phyloP scores from a whole-genome alignment of 2,888 invertebrate genomes.

The Acrobasis repandana region DNA sequence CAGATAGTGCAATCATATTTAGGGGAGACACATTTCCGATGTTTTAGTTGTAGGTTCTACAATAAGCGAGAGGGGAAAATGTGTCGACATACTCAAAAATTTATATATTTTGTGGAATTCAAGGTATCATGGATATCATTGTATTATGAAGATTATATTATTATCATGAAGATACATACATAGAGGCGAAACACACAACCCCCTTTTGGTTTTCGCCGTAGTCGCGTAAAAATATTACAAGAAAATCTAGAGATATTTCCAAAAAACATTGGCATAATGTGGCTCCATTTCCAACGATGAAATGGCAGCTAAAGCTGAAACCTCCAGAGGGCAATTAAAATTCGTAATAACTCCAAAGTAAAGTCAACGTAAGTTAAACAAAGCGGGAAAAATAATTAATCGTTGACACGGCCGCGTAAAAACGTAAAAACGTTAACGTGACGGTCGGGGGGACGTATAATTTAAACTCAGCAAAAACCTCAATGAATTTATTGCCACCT shows the following conservation, averaged over 20 bases:
- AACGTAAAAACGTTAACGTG: constrained; percentile 50
- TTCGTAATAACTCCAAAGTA: constrained; percentile 70
- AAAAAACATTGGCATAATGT: constrained; percentile 2
- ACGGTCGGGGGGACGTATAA: constrained; percentile 47
- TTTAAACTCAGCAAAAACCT: constrained; percentile 63
- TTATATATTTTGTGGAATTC: not conserved
- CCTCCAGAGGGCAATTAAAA: constrained; percentile 68
- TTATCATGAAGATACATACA: too few species aligned
- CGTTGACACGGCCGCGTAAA: constrained; percentile 58
- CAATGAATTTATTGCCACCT: constrained; percentile 74
- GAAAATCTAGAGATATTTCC: not conserved
- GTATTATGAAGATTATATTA: too few species aligned
- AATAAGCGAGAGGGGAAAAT: constrained; percentile 21
- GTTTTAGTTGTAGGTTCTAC: constrained; percentile 25
- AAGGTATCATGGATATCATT: too few species aligned
- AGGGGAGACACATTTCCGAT: constrained; percentile 30
- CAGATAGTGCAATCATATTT: constrained; percentile 20
- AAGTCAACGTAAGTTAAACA: constrained; percentile 73
- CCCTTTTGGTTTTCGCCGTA: too few species aligned
- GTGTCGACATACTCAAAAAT: not conserved
- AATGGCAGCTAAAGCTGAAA: constrained; percentile 49
- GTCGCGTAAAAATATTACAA: not conserved
- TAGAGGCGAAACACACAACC: too few species aligned
- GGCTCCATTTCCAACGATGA: constrained; percentile 37
- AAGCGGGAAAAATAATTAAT: constrained; percentile 73